Base-by-base conservation (phyloP, 2,113 vertebrate genomes). In the Sinocyclocheilus grahami region DNA sequence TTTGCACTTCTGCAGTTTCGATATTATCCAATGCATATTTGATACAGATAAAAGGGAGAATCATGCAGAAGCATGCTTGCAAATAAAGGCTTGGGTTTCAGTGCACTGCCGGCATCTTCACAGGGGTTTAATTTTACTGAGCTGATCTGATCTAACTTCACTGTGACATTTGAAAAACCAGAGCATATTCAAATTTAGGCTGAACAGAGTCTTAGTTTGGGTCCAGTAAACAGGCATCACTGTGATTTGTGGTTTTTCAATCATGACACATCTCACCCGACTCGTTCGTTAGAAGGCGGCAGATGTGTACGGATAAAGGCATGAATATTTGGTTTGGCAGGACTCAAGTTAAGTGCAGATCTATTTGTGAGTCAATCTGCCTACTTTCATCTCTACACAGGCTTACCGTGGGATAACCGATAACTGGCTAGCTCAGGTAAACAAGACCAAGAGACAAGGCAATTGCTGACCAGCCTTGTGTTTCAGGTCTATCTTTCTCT, bases 391-490 rank as follows among this genome's bases (percentile, higher is more conserved):
- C 60, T 81, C 22, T 30, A 20, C 62, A 27, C 39, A 27, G 79
- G 60, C 58, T 67, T 81, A 48, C 79, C 16, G n/a, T 48, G 60
- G 58, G 79, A 81, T 81, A 67, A 67, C 79, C 7, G 42, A 65
- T 48, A 81, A 81, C 37, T 65, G 37, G 60, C 79, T 48, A 65
- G 24, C 60, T 48, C 79, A 46, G 60, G 79, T 81, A 81, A 81
- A 81, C 79, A 65, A 81, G 60, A 81, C 79, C 39, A 81, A 81
- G 14, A 81, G 79, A 81, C 39, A 18, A 67, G 60, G 79, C 79
- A 65, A 48, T 81, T 81, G 79, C 79, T 65, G 79, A 81, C 79
- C 79, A 65, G 78, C 39, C 78, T 81, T 63, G 78, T 42, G 58
- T 62, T 81, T 81, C 22, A 65, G n/a, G 39, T 62, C 71, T 46